These are phyloP conservation scores for Ramphastos sulfuratus DNA, from an alignment of 2,113 vertebrate genomes.

Conservation along the genomic window DNA sequence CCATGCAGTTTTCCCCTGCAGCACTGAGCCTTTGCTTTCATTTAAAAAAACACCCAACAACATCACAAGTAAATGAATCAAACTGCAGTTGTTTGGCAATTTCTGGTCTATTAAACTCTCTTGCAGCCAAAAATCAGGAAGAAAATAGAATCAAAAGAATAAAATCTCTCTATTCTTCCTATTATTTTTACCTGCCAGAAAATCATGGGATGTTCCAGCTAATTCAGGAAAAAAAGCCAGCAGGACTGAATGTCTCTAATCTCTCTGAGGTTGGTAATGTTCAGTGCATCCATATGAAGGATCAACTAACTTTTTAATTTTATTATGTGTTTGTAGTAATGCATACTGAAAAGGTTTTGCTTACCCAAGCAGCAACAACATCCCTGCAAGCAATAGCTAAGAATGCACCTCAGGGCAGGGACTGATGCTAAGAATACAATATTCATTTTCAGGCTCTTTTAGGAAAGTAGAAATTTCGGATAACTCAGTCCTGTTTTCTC, in stretches of 20 bases:
- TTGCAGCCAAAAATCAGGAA: rapidly evolving
- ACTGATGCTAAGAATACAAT: not conserved
- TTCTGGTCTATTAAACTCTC: not conserved
- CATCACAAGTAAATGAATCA: not conserved
- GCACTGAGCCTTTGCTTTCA: not conserved
- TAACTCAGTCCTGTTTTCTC: not conserved
- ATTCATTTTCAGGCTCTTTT: not conserved
- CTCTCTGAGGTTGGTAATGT: not conserved
- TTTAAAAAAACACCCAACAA: not conserved
- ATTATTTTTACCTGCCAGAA: not conserved
- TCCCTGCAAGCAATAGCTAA: not conserved
- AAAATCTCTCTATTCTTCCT: not conserved
- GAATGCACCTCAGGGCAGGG: not conserved
- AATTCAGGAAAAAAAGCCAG: not conserved
- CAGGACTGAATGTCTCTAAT: not conserved
- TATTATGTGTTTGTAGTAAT: constrained; percentile 13
- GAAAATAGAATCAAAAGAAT: not conserved
- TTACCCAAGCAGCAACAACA: constrained; percentile 7
- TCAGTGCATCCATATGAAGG: not conserved
- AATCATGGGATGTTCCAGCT: not conserved
- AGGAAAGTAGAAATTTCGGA: not conserved
- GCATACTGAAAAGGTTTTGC: constrained; percentile 26
- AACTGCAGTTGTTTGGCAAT: not conserved
- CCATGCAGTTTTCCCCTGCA: not conserved
- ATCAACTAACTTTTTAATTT: not conserved